Conservation (phyloP, 2,888 invertebrate genomes). For the Polietes domitor region DNA sequence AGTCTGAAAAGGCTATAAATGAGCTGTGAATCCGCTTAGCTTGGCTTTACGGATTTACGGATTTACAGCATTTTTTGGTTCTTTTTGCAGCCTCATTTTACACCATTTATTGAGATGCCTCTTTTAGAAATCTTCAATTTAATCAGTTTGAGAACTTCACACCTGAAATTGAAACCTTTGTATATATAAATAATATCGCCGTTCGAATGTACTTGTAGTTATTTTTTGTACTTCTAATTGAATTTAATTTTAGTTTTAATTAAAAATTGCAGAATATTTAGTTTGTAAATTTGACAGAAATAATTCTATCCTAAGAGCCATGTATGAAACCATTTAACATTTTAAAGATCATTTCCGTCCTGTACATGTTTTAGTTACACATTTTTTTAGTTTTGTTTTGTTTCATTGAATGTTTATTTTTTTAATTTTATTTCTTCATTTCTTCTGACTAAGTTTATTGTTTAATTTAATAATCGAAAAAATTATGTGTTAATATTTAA, state of each 20-base stretch:
- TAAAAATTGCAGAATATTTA: neutral
- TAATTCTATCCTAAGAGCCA: neutral
- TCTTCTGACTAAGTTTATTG: no score
- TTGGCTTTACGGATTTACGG: no score
- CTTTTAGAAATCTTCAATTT: no score
- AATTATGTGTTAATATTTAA: neutral
- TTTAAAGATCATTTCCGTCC: conserved; percentile 42
- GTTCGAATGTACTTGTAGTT: no score
- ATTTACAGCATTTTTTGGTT: no score
- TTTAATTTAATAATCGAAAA: neutral
- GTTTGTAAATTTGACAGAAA: neutral
- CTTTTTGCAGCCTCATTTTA: no score
- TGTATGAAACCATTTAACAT: neutral
- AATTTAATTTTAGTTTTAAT: no score
- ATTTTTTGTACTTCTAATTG: no score
- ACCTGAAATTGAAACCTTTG: neutral
- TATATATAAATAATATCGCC: neutral
- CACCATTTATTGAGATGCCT: no score
- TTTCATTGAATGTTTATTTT: conserved; percentile 10
- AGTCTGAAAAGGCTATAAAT: no score
- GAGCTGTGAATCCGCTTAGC: no score
- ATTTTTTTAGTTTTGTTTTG: neutral
- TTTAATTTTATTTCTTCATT: conserved; percentile 8
- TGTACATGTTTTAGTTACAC: conserved; percentile 38
- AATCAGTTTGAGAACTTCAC: no score